Conservation (phyloP, 2,113 vertebrate species). For the Benitochromis conjunctus region DNA sequence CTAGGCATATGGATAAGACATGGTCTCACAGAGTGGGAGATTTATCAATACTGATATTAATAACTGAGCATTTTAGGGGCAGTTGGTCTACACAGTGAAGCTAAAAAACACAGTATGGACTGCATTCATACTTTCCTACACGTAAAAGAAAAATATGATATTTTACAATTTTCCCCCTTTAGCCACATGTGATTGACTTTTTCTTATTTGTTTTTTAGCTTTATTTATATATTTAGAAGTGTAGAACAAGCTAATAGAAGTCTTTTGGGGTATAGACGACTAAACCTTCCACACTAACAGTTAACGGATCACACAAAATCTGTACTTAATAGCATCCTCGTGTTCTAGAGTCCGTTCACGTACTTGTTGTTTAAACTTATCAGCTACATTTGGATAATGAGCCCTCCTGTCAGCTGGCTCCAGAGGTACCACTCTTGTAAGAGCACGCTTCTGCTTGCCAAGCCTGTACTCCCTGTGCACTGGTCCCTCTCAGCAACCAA, state of each 20-base stretch:
- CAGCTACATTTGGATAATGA: constrained; percentile 8
- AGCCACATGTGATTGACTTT: background rate
- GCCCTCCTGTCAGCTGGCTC: background rate
- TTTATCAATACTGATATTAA: constrained; percentile 31
- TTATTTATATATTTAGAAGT: background rate
- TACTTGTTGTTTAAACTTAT: background rate
- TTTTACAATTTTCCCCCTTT: background rate
- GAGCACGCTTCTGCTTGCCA: background rate
- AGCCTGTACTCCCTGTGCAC: background rate
- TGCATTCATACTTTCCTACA: background rate
- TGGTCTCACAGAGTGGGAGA: background rate
- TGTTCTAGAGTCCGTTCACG: background rate
- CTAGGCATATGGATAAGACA: constrained; percentile 21
- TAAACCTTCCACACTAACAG: background rate
- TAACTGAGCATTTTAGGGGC: constrained; percentile 26
- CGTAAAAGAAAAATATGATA: background rate
- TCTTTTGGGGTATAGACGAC: too few species aligned
- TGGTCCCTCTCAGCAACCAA: constrained; percentile 8
- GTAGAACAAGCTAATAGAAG: background rate
- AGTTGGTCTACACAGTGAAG: background rate
- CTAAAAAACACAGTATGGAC: background rate
- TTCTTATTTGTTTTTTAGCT: background rate
- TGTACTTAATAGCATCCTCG: background rate
- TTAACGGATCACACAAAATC: background rate
- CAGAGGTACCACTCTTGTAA: background rate